Percentiles rank a stretch among this genome's conserved stretches.
phyloP scores from a whole-genome alignment of 1,140 invertebrate genomes.

The Magallana gigas region DNA sequence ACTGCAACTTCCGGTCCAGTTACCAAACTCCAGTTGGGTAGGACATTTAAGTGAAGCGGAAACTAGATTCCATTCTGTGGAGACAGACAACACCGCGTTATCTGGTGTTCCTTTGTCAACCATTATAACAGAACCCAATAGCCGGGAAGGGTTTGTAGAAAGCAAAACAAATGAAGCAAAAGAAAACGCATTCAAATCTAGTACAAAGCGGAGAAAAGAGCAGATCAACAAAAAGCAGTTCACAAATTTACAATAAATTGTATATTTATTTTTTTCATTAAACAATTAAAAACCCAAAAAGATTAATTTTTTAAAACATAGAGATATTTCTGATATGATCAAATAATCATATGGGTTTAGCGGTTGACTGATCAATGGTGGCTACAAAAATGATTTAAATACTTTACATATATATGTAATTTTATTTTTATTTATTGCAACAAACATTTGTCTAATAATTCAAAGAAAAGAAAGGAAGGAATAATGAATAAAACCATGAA shows the following conservation, averaged over 20 bases:
- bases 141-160: not conserved
- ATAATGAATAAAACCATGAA: no score
- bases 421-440: no score
- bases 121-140: not conserved
- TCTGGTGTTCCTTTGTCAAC: not conserved
- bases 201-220: constrained; percentile 9
- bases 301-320: no score
- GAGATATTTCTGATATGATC: no score
- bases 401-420: no score
- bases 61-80: not conserved
- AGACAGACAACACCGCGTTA: not conserved
- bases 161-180: not conserved
- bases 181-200: not conserved
- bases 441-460: no score
- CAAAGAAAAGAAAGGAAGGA: no score
- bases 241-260: constrained; percentile 38
- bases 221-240: not conserved
- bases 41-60: not conserved
- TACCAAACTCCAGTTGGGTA: not conserved
- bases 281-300: no score
- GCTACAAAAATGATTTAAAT: no score
- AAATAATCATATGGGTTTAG: no score
- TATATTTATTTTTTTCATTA: constrained; percentile 41
- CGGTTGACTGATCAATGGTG: no score
- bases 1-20: not conserved